Conservation (phyloP, 2,797 vertebrate species). For the Pseudomugil tenellus region DNA sequence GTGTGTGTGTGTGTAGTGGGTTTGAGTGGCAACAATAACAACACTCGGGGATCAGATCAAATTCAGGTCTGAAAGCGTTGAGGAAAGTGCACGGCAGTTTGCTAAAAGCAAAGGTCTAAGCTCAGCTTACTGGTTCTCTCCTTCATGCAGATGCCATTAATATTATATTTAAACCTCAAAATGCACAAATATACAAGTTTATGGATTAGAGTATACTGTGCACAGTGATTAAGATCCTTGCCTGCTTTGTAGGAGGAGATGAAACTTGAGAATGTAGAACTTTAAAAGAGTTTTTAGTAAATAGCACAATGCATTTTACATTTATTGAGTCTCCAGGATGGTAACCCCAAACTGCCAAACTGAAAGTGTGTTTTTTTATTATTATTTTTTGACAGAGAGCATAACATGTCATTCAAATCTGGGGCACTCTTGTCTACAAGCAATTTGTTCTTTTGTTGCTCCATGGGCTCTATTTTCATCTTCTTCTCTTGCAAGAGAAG, state of each 20-base stretch:
- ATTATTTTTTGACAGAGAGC: constrained; percentile 48
- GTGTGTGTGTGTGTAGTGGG: neutral
- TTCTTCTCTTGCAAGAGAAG: constrained; percentile 65
- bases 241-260: constrained; percentile 1
- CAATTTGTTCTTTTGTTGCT: constrained; percentile 77
- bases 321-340: constrained; percentile 38
- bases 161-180: constrained; percentile 44
- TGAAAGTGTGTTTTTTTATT: constrained; percentile 28
- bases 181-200: neutral
- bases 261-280: constrained; percentile 6
- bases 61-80: constrained; percentile 75
- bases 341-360: constrained; percentile 62
- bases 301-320: constrained; percentile 15
- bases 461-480: constrained; percentile 76
- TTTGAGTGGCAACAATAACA: neutral
- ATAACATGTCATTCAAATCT: constrained; percentile 74
- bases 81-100: constrained; percentile 60
- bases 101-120: constrained; percentile 71
- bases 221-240: neutral
- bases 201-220: neutral
- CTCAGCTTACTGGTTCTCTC: constrained; percentile 49
- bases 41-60: constrained; percentile 48
- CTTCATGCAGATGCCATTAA: constrained; percentile 52
- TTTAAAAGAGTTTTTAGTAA: constrained; percentile 32
- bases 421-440: constrained; percentile 73